phyloP scores from a whole-genome alignment of 2,797 vertebrate species.

The Spea hammondii region DNA sequence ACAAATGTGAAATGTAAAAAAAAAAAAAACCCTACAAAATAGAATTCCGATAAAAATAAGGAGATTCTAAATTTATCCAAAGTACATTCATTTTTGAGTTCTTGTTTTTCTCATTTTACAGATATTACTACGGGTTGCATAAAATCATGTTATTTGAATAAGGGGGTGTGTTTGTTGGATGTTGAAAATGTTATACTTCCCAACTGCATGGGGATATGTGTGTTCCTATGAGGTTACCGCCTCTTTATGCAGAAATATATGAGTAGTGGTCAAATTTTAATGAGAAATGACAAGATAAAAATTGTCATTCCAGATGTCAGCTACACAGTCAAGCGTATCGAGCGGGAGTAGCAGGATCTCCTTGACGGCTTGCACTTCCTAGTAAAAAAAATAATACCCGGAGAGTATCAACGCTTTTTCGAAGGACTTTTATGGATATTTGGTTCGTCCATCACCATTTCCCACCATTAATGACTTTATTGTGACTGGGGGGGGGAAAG shows the following conservation, averaged over 20 bases:
- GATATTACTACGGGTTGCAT: no score
- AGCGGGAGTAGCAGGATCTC: constrained; percentile 51
- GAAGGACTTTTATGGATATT: constrained; percentile 47
- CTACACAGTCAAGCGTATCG: constrained; percentile 48
- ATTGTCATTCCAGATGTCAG: constrained; percentile 54
- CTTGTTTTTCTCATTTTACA: no score
- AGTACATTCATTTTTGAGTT: no score
- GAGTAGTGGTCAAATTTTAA: constrained; percentile 39
- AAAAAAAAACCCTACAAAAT: no score
- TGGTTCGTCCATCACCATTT: constrained; percentile 43
- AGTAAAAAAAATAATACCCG: constrained; percentile 33
- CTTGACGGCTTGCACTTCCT: constrained; percentile 52
- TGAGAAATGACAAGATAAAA: constrained; percentile 53
- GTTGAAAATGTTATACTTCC: neutral
- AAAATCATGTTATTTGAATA: no score
- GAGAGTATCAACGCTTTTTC: constrained; percentile 32
- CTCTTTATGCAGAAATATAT: constrained; percentile 22
- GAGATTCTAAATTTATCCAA: no score
- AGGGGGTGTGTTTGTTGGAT: no score
- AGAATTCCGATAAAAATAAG: no score
- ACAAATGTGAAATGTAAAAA: no score
- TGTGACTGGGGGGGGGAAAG: constrained; percentile 38
- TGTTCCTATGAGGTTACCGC: constrained; percentile 18
- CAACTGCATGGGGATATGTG: neutral
- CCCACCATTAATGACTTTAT: constrained; percentile 45